Evolutionary conservation across 2,797 vertebrate species (phyloP).

Genomic region (Hippopotamyrus pictus): DNA sequence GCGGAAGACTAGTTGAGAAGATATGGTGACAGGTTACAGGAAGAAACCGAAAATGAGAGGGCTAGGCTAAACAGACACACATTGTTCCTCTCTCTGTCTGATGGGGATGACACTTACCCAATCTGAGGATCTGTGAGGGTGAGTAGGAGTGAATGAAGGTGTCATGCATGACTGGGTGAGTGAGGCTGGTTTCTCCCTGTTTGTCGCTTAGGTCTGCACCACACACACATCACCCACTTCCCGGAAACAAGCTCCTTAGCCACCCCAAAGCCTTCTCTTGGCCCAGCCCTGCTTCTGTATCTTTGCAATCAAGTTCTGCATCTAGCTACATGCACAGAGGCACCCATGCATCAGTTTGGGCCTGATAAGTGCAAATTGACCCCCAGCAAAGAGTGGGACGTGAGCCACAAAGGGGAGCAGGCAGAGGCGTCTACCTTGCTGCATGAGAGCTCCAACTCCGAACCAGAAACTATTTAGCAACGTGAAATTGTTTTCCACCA

Average conservation of each 20-base stretch:
- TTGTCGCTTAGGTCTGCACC: slow-evolving; percentile 24
- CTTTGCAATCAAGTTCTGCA: slow-evolving; percentile 35
- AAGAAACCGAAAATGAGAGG: slow-evolving; percentile 37
- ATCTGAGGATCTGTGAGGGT: slow-evolving; percentile 21
- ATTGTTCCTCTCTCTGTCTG: slow-evolving; percentile 35
- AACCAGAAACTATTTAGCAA: slow-evolving; percentile 99
- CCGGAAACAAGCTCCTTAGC: slow-evolving; percentile 14
- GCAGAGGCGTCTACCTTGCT: slow-evolving; percentile 99
- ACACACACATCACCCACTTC: slow-evolving; percentile 30
- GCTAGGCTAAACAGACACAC: slow-evolving; percentile 39
- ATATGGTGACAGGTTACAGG: slow-evolving; percentile 51
- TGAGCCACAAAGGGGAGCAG: slow-evolving; percentile 76
- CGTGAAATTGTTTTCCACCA: slow-evolving; percentile 99
- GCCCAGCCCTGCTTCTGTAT: neutral
- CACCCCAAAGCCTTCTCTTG: neutral
- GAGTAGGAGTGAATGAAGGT: slow-evolving; percentile 18
- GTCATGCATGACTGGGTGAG: slow-evolving; percentile 49
- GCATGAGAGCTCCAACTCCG: slow-evolving; percentile 99
- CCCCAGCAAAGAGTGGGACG: slow-evolving; percentile 97
- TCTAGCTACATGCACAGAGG: slow-evolving; percentile 94
- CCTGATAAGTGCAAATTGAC: slow-evolving; percentile 68
- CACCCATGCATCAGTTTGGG: slow-evolving; percentile 83
- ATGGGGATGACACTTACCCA: slow-evolving; percentile 51
- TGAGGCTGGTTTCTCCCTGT: slow-evolving; percentile 12
- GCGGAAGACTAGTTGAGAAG: slow-evolving; percentile 53